A percentile compares a stretch with the other conserved stretches of the same genome.
These are phyloP conservation scores for Musca domestica DNA, from an alignment of 1,140 invertebrate species.

Conservation along the genomic window DNA sequence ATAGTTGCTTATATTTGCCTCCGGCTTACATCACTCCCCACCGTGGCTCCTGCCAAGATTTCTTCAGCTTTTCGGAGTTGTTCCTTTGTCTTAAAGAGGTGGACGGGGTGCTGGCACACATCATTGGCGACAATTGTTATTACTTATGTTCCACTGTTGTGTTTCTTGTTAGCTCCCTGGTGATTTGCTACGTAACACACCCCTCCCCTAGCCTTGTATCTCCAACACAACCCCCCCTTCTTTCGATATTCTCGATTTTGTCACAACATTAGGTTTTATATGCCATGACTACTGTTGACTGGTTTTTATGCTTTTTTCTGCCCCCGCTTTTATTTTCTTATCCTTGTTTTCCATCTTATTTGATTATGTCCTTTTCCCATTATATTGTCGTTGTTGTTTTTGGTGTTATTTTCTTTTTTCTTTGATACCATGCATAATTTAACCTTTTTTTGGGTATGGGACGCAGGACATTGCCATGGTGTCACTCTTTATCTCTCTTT, in stretches of 20 bases:
- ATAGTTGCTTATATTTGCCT: constrained; percentile 10
- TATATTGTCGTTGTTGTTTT: neutral
- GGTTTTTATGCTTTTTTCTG: too few species aligned
- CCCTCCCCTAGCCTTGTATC: neutral
- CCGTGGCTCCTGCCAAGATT: too few species aligned
- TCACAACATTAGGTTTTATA: too few species aligned
- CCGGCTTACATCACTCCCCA: neutral
- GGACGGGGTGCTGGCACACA: neutral
- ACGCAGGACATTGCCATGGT: neutral
- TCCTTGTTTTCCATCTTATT: constrained; percentile 3
- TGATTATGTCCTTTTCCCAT: neutral
- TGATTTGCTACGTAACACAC: neutral
- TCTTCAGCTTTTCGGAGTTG: neutral
- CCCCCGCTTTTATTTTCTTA: neutral
- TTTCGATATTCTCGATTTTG: neutral
- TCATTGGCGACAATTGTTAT: constrained; percentile 9
- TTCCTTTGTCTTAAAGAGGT: neutral
- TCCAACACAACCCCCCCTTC: neutral
- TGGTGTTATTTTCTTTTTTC: neutral
- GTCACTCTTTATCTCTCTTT: neutral
- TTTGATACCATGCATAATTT: constrained; percentile 9
- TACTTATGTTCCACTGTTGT: neutral
- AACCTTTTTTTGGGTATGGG: neutral
- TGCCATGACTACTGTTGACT: too few species aligned
- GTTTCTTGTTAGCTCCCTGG: neutral